Conservation (phyloP, 2,888 invertebrate species). For the Plebejus melissa region DNA sequence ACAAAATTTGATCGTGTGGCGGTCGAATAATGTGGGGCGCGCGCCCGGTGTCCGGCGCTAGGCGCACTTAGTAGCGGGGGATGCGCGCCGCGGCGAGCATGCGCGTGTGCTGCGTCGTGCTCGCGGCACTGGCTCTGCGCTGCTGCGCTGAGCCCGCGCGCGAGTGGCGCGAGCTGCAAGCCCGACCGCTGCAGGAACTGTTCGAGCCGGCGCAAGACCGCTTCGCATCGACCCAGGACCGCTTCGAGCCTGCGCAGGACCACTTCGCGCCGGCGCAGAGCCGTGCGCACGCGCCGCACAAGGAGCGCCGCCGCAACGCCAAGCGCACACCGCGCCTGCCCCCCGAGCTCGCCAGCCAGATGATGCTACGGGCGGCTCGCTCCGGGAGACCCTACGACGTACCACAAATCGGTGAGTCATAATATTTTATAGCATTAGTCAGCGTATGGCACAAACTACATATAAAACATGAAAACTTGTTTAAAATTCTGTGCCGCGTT, state of each 20-base stretch:
- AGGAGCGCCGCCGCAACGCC: constrained; percentile 51
- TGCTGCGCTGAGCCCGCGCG: constrained; percentile 62
- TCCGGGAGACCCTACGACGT: constrained; percentile 90
- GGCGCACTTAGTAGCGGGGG: constrained; percentile 64
- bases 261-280: constrained; percentile 44
- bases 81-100: constrained; percentile 49
- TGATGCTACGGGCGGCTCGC: constrained; percentile 88
- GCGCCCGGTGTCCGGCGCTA: constrained; percentile 58
- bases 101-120: constrained; percentile 68
- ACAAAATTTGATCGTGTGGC: constrained; percentile 33
- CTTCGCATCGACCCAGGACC: constrained; percentile 41
- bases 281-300: constrained; percentile 51
- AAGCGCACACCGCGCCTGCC: constrained; percentile 68
- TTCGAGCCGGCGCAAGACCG: constrained; percentile 53
- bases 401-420: constrained; percentile 88
- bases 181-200: constrained; percentile 61
- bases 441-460: too few species aligned
- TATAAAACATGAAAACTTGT: too few species aligned
- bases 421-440: constrained; percentile 11
- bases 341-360: constrained; percentile 83
- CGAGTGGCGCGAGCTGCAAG: constrained; percentile 54
- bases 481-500: too few species aligned
- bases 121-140: constrained; percentile 68
- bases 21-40: constrained; percentile 67
- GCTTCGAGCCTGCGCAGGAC: constrained; percentile 44